Base-by-base conservation (phyloP, 2,888 invertebrate species). In the Molanna angustata region DNA sequence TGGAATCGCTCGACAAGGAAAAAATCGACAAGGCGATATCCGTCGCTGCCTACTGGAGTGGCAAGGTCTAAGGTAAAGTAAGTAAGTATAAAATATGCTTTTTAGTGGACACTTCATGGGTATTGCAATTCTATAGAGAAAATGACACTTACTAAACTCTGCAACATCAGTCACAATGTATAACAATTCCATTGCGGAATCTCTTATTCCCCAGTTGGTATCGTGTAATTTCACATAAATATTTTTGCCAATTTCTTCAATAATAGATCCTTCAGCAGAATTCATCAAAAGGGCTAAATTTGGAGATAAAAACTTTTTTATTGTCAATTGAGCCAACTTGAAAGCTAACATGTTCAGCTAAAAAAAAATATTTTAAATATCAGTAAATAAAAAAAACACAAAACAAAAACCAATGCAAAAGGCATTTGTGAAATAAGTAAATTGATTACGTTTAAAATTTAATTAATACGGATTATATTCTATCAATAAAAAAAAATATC, bases 181-280 rank as follows among this genome's bases (percentile, higher is more conserved):
- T 4, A 90, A 69, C 33, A 90, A 71, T 66, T 91, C 90, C 19
- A 90, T 65, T 0, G 88, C 84, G 3, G 86, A 86, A 62, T 91
- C 90, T 32, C 89, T 76, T 1, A 90, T 82, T 67, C 90, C 90
- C 91, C 90, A 91, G 43, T 83, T 76, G 2, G 76, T 69, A 64
- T 88, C 88, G 60, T 87, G 84, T 65, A 89, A 72, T 64, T 87
- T 84, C 66, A 80, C 79, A 44, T 80, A 80, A 3, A 91, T 76
- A 9, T 87, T 79, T 9, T 80, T 78, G 0, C 86, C 87, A 6
- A 90, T 68, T 54, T 81, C 79, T 54, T 82, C 77, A 66, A 88
- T 79, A 0, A 82, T 73, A 0, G 83, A 80, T 2, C 84, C 83
- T 2, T 80, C 77, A 45, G 82, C 73, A 14, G 82, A 78, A 62